These are phyloP conservation scores for Neoniphon sammara DNA, from an alignment of 2,797 vertebrate species.

Conservation along the genomic window DNA sequence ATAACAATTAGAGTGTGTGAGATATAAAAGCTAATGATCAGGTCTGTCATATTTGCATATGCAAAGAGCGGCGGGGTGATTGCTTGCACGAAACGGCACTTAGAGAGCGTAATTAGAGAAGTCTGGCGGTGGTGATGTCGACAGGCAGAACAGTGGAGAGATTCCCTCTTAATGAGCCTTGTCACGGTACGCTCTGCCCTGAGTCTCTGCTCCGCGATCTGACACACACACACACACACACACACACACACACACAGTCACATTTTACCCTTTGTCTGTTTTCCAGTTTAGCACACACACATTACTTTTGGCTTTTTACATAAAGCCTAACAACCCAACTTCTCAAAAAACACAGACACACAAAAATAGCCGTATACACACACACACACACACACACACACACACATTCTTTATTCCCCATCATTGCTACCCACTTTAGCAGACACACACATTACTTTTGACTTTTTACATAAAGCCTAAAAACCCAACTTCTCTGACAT, in stretches of 20 bases:
- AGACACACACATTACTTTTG: no score
- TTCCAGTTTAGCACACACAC: constrained; percentile 39
- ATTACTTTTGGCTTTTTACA: constrained; percentile 34
- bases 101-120: constrained; percentile 83
- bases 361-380: not conserved
- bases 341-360: not conserved
- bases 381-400: not conserved
- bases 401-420: no score
- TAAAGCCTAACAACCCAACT: constrained; percentile 5
- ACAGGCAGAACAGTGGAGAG: constrained; percentile 75
- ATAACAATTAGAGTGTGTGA: constrained; percentile 84
- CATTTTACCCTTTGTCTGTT: constrained; percentile 55
- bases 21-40: constrained; percentile 86
- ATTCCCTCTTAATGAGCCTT: constrained; percentile 84
- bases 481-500: no score
- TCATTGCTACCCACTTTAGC: no score
- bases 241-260: constrained; percentile 18
- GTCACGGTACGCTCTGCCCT: constrained; percentile 75
- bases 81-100: constrained; percentile 76
- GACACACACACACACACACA: constrained; percentile 21
- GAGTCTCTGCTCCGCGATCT: constrained; percentile 51
- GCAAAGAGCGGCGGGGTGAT: constrained; percentile 79
- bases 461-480: no score
- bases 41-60: constrained; percentile 87
- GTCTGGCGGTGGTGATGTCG: constrained; percentile 79